A percentile compares a stretch with the other conserved stretches of the same genome.
Conservation (phyloP, 1,140 invertebrate species). For the Harlomillsia oculata region DNA sequence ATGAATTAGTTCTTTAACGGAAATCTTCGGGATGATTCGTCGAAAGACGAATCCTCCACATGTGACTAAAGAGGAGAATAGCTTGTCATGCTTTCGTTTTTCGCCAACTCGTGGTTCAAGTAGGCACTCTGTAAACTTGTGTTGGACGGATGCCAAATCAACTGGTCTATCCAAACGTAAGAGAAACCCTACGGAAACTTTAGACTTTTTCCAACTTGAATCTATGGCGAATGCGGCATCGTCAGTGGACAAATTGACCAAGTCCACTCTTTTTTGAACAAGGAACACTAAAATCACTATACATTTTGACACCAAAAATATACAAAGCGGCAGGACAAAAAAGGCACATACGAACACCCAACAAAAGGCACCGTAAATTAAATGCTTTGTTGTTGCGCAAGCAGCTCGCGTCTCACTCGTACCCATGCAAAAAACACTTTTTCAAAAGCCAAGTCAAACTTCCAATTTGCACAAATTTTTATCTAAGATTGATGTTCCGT, state of each 20-base stretch:
- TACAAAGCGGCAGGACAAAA: slow-evolving; percentile 8
- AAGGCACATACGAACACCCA: slow-evolving; percentile 12
- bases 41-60: slow-evolving; percentile 21
- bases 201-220: slow-evolving; percentile 20
- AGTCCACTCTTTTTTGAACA: slow-evolving; percentile 2
- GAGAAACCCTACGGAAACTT: slow-evolving; percentile 16
- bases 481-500: no score
- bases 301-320: slow-evolving; percentile 9
- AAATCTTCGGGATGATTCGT: slow-evolving; percentile 8
- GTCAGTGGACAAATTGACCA: slow-evolving; percentile 11
- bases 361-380: slow-evolving; percentile 11
- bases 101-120: slow-evolving; percentile 9
- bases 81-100: slow-evolving; percentile 17
- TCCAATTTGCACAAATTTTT: neutral
- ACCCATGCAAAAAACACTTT: neutral
- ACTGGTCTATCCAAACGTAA: slow-evolving; percentile 6
- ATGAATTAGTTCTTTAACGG: slow-evolving; percentile 9
- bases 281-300: slow-evolving; percentile 7
- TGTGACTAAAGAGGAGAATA: slow-evolving; percentile 17
- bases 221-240: slow-evolving; percentile 21
- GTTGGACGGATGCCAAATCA: slow-evolving; percentile 13
- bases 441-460: neutral
- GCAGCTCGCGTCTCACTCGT: neutral
- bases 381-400: neutral
- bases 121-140: slow-evolving; percentile 7